phyloP scores from a whole-genome alignment of 1,140 invertebrate species.

The Drosophila kepulauana region DNA sequence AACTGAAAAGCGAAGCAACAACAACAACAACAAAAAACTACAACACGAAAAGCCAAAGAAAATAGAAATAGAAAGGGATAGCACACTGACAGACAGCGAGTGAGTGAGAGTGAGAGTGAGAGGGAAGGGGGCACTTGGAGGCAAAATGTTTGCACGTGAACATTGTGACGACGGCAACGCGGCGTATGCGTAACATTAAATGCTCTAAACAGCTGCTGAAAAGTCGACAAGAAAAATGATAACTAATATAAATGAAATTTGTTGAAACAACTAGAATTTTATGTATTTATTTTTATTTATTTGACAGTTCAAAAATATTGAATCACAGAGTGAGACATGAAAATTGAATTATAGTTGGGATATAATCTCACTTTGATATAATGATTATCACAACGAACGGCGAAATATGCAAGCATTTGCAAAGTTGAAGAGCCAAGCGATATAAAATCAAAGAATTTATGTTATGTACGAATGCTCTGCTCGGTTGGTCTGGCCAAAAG shows the following conservation, averaged over 20 bases:
- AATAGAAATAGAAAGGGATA: background rate
- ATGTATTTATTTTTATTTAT: slow-evolving; percentile 8
- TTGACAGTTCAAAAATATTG: background rate
- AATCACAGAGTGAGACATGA: background rate
- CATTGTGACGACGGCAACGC: slow-evolving; percentile 35
- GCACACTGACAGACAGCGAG: slow-evolving; percentile 2
- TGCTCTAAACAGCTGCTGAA: slow-evolving; percentile 65
- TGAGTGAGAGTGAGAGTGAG: background rate
- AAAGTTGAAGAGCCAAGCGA: slow-evolving; percentile 45
- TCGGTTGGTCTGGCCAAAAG: slow-evolving; percentile 24
- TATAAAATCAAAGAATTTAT: slow-evolving; percentile 74
- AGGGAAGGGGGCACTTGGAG: slow-evolving; percentile 1
- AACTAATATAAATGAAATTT: slow-evolving; percentile 54
- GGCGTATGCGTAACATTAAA: slow-evolving; percentile 61
- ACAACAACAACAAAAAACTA: no score
- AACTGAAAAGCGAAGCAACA: background rate
- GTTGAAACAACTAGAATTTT: slow-evolving; percentile 5
- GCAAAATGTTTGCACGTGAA: slow-evolving; percentile 62
- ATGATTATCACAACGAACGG: background rate
- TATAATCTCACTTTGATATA: background rate
- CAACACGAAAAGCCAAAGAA: slow-evolving; percentile 6
- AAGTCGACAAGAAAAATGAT: slow-evolving; percentile 50
- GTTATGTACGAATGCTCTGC: slow-evolving; percentile 48
- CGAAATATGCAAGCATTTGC: slow-evolving; percentile 41
- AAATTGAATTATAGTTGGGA: background rate